Evolutionary conservation across 1,140 invertebrate genomes (phyloP).

Genomic region (Vanessa tameamea): DNA sequence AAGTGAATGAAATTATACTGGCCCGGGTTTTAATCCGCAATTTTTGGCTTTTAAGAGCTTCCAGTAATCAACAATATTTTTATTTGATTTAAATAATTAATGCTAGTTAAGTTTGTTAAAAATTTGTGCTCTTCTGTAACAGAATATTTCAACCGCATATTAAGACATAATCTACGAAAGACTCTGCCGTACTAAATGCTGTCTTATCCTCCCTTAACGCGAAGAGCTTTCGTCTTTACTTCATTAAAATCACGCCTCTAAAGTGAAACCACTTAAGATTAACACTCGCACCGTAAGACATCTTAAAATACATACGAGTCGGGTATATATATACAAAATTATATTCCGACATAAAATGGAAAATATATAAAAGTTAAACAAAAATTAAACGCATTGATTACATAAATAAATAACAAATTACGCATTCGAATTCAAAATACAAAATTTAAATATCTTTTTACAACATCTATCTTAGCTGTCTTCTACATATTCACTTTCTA

Average conservation of each 20-base stretch:
- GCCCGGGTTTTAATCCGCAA: no score
- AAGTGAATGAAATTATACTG: no score
- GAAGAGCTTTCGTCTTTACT: slow-evolving; percentile 25
- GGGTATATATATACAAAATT: not conserved
- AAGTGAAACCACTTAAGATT: slow-evolving; percentile 32
- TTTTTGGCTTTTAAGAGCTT: no score
- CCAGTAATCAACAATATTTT: no score
- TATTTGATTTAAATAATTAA: no score
- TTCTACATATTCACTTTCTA: no score
- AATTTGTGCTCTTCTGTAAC: not conserved
- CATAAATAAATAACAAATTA: no score
- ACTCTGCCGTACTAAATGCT: slow-evolving; percentile 5
- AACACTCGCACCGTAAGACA: slow-evolving; percentile 13
- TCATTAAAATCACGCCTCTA: slow-evolving; percentile 30
- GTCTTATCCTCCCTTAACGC: slow-evolving; percentile 17
- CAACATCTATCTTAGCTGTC: no score
- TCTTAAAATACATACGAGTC: not conserved
- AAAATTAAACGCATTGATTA: no score
- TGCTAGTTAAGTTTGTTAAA: no score
- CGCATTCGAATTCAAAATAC: no score
- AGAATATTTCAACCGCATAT: not conserved
- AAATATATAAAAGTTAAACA: not conserved
- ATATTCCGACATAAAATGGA: not conserved
- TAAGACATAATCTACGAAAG: not conserved
- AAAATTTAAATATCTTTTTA: no score